Evolutionary conservation across 2,113 vertebrate genomes (phyloP).

Genomic region (Myrmecophaga tridactyla): DNA sequence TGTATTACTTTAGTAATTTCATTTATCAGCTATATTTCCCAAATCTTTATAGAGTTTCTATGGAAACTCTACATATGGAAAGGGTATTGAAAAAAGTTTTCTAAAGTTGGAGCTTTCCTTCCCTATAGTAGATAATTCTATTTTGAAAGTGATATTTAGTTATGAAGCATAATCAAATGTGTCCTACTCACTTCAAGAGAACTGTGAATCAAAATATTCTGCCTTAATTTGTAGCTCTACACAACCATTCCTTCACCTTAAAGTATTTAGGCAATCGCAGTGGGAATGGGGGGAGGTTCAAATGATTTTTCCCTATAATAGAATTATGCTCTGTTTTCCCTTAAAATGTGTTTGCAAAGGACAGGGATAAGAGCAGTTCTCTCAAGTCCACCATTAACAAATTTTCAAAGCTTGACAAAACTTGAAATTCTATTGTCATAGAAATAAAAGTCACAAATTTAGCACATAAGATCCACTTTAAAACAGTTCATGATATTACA

Average conservation of each 20-base stretch:
- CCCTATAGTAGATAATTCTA: conserved; percentile 33
- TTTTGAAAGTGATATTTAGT: conserved; percentile 1
- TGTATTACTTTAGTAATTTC: conserved; percentile 46
- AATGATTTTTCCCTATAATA: not conserved
- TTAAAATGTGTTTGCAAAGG: conserved; percentile 45
- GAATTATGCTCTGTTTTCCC: not conserved
- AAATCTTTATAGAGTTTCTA: conserved; percentile 45
- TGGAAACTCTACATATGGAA: conserved; percentile 39
- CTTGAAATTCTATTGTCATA: conserved; percentile 42
- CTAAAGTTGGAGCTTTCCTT: conserved; percentile 29
- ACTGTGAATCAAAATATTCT: conserved; percentile 41
- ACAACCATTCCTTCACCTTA: conserved; percentile 3
- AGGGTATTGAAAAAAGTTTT: conserved; percentile 56
- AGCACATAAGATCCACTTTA: conserved; percentile 18
- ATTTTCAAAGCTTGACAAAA: conserved; percentile 58
- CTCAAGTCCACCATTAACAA: not conserved
- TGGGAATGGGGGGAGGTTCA: not conserved
- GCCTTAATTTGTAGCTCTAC: conserved; percentile 23
- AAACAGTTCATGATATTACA: conserved; percentile 28
- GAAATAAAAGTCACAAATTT: conserved; percentile 49
- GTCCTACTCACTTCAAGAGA: conserved; percentile 17
- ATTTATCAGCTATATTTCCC: conserved; percentile 33
- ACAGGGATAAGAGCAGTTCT: conserved; percentile 5
- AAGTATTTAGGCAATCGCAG: conserved; percentile 2
- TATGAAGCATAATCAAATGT: conserved; percentile 55